Evolutionary conservation across 2,888 invertebrate species (phyloP).

Genomic region (Drosophila demipolita): DNA sequence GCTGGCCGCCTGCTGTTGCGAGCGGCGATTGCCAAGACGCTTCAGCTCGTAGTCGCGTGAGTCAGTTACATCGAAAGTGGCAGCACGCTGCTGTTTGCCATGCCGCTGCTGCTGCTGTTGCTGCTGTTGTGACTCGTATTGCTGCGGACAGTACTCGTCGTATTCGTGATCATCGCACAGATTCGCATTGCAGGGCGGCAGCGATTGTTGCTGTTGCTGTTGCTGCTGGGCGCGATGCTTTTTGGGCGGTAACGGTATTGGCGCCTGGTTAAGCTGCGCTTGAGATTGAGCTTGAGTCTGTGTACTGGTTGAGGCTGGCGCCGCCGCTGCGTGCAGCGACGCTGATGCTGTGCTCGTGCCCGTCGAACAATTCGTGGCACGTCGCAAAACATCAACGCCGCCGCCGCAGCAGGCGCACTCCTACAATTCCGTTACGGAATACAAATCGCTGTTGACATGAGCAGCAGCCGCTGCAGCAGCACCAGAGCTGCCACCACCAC

Average conservation of each 20-base stretch:
- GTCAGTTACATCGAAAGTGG: constrained; percentile 84
- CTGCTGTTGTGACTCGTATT: constrained; percentile 34
- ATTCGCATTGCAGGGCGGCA: constrained; percentile 74
- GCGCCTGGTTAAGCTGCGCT: constrained; percentile 56
- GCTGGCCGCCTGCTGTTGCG: constrained; percentile 82
- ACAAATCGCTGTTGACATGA: constrained; percentile 87
- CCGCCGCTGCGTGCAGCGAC: constrained; percentile 77
- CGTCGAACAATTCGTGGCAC: constrained; percentile 72
- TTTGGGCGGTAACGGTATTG: constrained; percentile 75
- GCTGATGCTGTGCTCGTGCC: constrained; percentile 75
- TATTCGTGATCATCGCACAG: constrained; percentile 84
- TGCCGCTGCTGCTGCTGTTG: constrained; percentile 44
- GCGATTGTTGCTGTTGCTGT: constrained; percentile 45
- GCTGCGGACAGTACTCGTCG: constrained; percentile 83
- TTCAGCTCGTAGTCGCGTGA: constrained; percentile 83
- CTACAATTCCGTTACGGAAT: constrained; percentile 91
- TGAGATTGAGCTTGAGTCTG: constrained; percentile 51
- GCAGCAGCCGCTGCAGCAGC: constrained; percentile 67
- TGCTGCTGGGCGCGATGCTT: constrained; percentile 68
- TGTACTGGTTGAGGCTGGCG: constrained; percentile 69
- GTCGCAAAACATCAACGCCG: constrained; percentile 85
- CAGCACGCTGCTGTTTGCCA: constrained; percentile 75
- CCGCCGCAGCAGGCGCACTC: constrained; percentile 86
- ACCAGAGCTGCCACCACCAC: constrained; percentile 16
- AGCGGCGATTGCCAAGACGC: constrained; percentile 81